Evolutionary conservation across 1,140 invertebrate genomes (phyloP), one percentile per base, ranked within the genome.

Genomic region (Drosophila sulfurigaster): DNA sequence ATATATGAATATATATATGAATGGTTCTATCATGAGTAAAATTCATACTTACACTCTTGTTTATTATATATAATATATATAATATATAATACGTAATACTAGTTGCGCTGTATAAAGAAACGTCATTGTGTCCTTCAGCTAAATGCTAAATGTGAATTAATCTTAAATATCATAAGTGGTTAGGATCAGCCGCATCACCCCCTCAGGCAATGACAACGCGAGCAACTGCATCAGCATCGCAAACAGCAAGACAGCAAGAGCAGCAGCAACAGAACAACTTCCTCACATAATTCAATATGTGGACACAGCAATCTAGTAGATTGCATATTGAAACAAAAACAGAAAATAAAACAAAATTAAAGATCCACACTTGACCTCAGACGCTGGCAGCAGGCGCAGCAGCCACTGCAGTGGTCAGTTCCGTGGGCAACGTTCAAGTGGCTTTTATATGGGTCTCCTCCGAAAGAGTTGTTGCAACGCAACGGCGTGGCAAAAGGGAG

Each of bases 351-450:
- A 73, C 52, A 69, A 66, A 62, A 66, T 73, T 54, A 71, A 82
- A 74, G 75, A 72, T 59, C 66, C 80, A 75, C 80, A 88, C 83
- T 87, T 87, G 83, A 87, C 83, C 83, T 87, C 83, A 80, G 77
- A 71, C 67, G 75, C 56, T 67, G 79, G 56, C 60, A 72, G 56
- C 60, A 72, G 54, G 25, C 46, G 63, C 52, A 52, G 51, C 51
- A 25, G 30, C 1, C 43, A 45, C 52, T 5, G 52, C 65, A 51
- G 25, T 78, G 68, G 59, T 79, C 83, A 87, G 62, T 70, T 67
- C 72, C 71, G 63, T 56, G 64, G 68, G 58, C 80, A 79, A 76
- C 70, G 75, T 56, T 87, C 82, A 87, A 87, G 83, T 87, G 83
- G 69, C 80, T 87, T 79, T 79, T 73, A 73, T 78, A 48, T 77